Base-by-base conservation (phyloP, 2,888 invertebrate species). In the Ophioninae sp. region DNA sequence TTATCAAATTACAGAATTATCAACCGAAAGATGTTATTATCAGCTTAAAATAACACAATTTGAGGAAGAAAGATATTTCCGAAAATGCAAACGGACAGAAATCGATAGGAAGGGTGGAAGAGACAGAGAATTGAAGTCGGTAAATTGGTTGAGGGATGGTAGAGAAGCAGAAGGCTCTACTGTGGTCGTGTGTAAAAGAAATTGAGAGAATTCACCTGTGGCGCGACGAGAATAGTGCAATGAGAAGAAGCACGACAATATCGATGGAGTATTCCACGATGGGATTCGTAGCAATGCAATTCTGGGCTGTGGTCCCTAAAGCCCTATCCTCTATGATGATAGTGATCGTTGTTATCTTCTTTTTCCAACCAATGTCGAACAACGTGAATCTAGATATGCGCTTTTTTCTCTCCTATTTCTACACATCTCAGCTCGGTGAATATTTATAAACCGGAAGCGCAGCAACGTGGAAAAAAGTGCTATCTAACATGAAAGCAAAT, bases 381-480 rank as follows among this genome's bases (percentile, higher is more conserved):
- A 56, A 75, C 50, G 44, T 21, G 37, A 21, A 17, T 17, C 56
- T 50, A 37, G 20, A 21, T 56, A 39, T 56, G 50, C 75, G 50
- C 21, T 30, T 56, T 75, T 39, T 59, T 21, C n/a, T 17, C 61
- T 21, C n/a, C 21, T 17, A 39, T 56, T 20, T 61, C 62, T 64
- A 39, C 41, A 74, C 73, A 69, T 77, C 59, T 50, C 77, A 37
- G 77, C 73, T 77, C 83, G 74, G 83, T 83, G 83, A 83, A 83
- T 83, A 83, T 83, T 83, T 83, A 83, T 83, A 83, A 83, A 80
- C 74, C 74, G 80, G 17, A 80, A 80, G 73, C 74, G 80, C 80
- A 78, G 73, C 69, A 73, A 44, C 64, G 77, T 65, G 69, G 65
- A 83, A 80, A 83, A 77, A 80, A 64, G 74, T 72, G 59, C 64